phyloP scores from a whole-genome alignment of 2,888 invertebrate species.

The Mantis religiosa region DNA sequence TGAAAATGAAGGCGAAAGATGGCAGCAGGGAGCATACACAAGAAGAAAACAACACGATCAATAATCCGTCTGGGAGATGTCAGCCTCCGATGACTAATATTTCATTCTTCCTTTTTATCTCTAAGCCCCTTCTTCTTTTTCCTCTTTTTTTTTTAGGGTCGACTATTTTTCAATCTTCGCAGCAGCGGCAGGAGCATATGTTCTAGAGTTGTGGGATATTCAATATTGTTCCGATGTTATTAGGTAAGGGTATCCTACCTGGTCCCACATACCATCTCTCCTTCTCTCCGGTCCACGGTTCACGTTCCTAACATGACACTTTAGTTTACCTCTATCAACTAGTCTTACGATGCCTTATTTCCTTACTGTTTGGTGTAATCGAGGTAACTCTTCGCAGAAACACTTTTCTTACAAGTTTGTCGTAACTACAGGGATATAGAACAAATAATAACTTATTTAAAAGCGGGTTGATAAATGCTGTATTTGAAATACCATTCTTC shows the following conservation, averaged over 20 bases:
- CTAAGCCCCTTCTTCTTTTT: neutral
- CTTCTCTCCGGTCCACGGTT: too few relatives aligned
- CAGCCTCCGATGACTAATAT: constrained; percentile 26
- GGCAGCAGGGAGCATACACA: constrained; percentile 25
- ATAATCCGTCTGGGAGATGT: constrained; percentile 23
- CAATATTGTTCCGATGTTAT: constrained; percentile 15
- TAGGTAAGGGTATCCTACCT: neutral
- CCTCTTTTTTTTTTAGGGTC: constrained; percentile 10
- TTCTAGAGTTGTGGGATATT: constrained; percentile 1
- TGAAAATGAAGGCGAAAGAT: constrained; percentile 28
- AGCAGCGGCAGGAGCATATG: neutral
- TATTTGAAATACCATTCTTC: too few relatives aligned
- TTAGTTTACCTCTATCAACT: too few relatives aligned
- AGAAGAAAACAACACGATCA: constrained; percentile 24
- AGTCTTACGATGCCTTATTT: too few relatives aligned
- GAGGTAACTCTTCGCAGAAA: too few relatives aligned
- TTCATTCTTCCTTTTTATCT: constrained; percentile 12
- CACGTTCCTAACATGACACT: too few relatives aligned
- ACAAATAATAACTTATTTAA: too few relatives aligned
- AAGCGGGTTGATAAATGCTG: too few relatives aligned
- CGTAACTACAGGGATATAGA: too few relatives aligned
- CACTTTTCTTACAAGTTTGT: too few relatives aligned
- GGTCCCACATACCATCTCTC: neutral
- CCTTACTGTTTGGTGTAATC: too few relatives aligned
- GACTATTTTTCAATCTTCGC: constrained; percentile 20